phyloP scores from a whole-genome alignment of 2,797 vertebrate species.

The Kryptopterus vitreolus region DNA sequence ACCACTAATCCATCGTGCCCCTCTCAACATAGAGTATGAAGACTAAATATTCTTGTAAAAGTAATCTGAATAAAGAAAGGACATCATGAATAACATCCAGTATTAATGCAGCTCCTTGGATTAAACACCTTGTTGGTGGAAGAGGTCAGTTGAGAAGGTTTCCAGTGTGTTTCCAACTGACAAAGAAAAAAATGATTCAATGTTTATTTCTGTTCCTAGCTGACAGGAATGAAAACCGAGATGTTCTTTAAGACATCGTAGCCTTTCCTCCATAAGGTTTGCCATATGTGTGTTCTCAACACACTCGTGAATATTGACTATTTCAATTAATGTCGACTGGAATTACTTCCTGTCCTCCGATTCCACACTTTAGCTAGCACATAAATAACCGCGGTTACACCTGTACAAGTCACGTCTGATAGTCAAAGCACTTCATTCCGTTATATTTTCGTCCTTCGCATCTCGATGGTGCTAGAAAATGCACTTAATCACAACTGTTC shows the following conservation, averaged over 20 bases:
- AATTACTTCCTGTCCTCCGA: not conserved
- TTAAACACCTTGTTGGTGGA: not conserved
- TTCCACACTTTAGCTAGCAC: not conserved
- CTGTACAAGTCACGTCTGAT: slow-evolving; percentile 1
- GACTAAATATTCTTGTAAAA: too few relatives aligned
- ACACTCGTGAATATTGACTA: not conserved
- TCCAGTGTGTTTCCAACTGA: not conserved
- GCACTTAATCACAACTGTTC: not conserved
- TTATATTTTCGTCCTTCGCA: not conserved
- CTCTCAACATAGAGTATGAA: too few relatives aligned
- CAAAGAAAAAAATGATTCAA: not conserved
- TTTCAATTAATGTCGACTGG: not conserved
- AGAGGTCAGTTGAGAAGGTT: not conserved
- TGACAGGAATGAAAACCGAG: not conserved
- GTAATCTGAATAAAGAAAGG: too few relatives aligned
- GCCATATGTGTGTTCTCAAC: not conserved
- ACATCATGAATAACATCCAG: not conserved
- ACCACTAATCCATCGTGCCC: too few relatives aligned
- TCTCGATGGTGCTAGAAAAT: not conserved
- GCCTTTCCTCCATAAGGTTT: not conserved
- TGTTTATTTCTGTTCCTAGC: not conserved
- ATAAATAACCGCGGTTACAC: not conserved
- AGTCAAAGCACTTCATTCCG: not conserved
- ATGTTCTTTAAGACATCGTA: not conserved
- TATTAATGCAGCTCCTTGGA: not conserved